phyloP scores from a whole-genome alignment of 2,113 vertebrate genomes.

The Neoarius graeffei region DNA sequence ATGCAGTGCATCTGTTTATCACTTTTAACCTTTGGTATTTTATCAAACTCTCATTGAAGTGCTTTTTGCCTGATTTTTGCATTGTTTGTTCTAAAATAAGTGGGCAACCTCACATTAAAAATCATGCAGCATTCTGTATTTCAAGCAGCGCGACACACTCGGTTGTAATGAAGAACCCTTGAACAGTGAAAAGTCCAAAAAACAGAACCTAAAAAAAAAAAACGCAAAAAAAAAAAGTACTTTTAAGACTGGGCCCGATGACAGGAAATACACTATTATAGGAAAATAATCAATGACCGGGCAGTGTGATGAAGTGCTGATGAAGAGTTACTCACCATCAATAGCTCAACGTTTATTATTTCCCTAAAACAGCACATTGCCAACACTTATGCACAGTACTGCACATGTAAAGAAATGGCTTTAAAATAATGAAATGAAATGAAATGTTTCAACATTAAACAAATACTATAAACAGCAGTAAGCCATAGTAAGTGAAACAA shows the following conservation, averaged over 20 bases:
- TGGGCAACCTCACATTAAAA: no score
- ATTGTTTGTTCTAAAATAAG: background rate
- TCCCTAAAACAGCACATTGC: background rate
- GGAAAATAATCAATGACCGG: background rate
- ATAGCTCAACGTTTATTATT: background rate
- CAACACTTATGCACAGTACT: background rate
- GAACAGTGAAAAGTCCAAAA: no score
- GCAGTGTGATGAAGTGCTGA: background rate
- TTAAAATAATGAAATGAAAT: no score
- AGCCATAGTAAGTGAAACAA: no score
- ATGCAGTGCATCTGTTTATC: no score
- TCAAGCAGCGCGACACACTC: no score
- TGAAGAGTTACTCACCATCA: background rate
- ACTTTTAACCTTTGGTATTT: background rate
- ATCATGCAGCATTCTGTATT: no score
- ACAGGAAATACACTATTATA: no score
- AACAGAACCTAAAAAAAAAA: no score
- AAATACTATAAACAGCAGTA: no score
- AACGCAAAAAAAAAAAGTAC: background rate
- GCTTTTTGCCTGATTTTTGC: background rate
- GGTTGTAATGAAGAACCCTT: background rate
- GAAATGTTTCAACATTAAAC: no score
- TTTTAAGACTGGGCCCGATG: background rate
- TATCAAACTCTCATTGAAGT: background rate
- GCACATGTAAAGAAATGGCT: no score